A percentile compares a stretch with the other conserved stretches of the same genome.
Evolutionary conservation across 2,797 vertebrate genomes (phyloP).

Genomic region (Leptatherina wallacei): DNA sequence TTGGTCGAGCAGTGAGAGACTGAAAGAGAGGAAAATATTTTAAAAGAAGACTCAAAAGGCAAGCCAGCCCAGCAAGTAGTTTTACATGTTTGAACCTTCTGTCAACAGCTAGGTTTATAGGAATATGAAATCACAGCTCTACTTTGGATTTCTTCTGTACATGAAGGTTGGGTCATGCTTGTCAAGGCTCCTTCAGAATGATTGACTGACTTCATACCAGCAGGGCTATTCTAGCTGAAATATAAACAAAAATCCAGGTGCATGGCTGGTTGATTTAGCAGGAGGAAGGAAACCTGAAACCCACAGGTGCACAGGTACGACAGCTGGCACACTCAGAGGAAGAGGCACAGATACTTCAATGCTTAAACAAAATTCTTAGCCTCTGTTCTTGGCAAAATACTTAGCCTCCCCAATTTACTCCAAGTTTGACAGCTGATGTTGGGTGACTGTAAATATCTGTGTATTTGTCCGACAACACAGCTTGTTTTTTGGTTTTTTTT

Average conservation of each 20-base stretch:
- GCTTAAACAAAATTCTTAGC: constrained; percentile 42
- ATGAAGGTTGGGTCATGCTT: constrained; percentile 29
- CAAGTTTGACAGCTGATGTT: constrained; percentile 43
- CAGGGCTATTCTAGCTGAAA: constrained; percentile 26
- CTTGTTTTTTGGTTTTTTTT: constrained; percentile 40
- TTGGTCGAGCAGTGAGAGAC: constrained; percentile 3
- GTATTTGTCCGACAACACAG: constrained; percentile 32
- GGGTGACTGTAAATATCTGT: constrained; percentile 61
- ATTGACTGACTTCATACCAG: constrained; percentile 44
- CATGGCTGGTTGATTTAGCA: constrained; percentile 20
- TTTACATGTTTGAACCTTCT: constrained; percentile 50
- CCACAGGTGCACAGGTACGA: constrained; percentile 64
- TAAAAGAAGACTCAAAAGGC: constrained; percentile 11
- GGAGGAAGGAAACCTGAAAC: constrained; percentile 50
- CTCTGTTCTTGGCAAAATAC: constrained; percentile 12
- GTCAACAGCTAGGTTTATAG: constrained; percentile 58
- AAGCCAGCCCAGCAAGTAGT: constrained; percentile 12
- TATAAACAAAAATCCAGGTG: constrained; percentile 66
- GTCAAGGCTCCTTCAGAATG: constrained; percentile 20
- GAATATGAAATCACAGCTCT: constrained; percentile 45
- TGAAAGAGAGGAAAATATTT: background rate
- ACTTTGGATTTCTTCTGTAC: constrained; percentile 11
- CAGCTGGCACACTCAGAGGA: constrained; percentile 16
- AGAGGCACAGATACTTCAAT: constrained; percentile 26
- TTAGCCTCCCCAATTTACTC: constrained; percentile 2